A percentile compares a stretch with the other conserved stretches of the same genome.
Evolutionary conservation across 1,140 invertebrate species (phyloP).

Genomic region (Drosophila santomea): DNA sequence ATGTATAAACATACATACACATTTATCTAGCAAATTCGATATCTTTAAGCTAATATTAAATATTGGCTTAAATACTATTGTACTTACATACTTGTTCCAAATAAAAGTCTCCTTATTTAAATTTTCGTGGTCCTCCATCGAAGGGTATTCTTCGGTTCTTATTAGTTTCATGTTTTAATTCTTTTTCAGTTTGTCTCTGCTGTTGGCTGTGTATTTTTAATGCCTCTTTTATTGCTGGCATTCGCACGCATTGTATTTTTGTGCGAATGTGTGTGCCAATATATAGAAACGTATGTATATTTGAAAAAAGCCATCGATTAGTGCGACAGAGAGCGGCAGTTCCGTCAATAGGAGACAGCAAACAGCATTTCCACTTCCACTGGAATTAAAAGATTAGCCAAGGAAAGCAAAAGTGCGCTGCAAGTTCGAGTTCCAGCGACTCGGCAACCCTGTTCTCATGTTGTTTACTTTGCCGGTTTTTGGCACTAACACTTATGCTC

Average conservation of each 20-base stretch:
- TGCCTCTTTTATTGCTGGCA: constrained; percentile 46
- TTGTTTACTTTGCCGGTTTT: constrained; percentile 76
- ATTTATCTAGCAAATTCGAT: too few relatives aligned
- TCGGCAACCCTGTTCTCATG: constrained; percentile 28
- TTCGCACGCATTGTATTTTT: constrained; percentile 45
- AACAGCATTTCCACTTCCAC: constrained; percentile 15
- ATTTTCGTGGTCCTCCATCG: not conserved
- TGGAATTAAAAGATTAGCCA: constrained; percentile 37
- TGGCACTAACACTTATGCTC: constrained; percentile 24
- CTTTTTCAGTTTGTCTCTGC: constrained; percentile 14
- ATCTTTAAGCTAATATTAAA: too few relatives aligned
- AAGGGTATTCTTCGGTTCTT: constrained; percentile 11
- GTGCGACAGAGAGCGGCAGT: not conserved
- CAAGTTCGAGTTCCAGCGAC: not conserved
- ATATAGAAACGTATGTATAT: constrained; percentile 1
- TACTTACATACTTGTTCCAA: too few relatives aligned
- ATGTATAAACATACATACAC: too few relatives aligned
- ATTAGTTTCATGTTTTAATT: constrained; percentile 1
- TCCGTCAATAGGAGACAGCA: constrained; percentile 3
- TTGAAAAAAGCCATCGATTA: not conserved
- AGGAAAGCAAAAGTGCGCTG: constrained; percentile 42
- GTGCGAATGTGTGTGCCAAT: not conserved
- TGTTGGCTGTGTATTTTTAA: constrained; percentile 9
- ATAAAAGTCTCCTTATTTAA: too few relatives aligned
- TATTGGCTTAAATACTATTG: too few relatives aligned